Evolutionary conservation across 2,888 invertebrate species (phyloP), one percentile per base, ranked within the genome.

Genomic region (Erebia aethiops): DNA sequence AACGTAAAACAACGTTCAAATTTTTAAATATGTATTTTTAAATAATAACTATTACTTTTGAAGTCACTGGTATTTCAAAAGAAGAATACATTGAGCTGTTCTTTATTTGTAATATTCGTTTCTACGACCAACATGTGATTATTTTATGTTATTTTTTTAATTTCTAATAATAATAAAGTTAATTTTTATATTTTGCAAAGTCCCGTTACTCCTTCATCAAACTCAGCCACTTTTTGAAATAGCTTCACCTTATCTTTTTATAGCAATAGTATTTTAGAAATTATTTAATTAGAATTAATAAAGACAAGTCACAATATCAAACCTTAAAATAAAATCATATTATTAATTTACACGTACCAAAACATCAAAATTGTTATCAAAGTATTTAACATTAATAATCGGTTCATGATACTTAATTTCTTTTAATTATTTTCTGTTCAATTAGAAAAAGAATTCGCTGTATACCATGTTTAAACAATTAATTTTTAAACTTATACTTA

Each of bases 251-350:
- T 73, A 82, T 83, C 80, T 82, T 35, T 84, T 85, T 82, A 80
- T 83, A 86, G 83, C 84, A 78, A 87, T 81, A 85, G 81, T 83
- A 80, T 80, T 81, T 62, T 82, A 77, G 82, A 86, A 86, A 84
- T 82, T 79, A 74, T 72, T 74, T 74, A 74, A 74, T 74, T 71
- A 71, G 72, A 82, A 81, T 82, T 75, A 71, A 80, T 86, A 83
- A 83, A 80, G 84, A 89, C 86, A 84, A 86, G 80, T 85, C 84
- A 89, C 89, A 85, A 88, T 90, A 88, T 87, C 85, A 87, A 88
- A 87, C 81, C 79, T 86, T 87, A 81, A 84, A 87, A 87, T 79
- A 81, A 84, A 87, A 87, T 79, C 77, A 81, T 86, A 83, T 77
- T 76, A 80, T 74, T 82, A 80, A 78, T 79, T 81, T 80, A 79